Base-by-base conservation (phyloP, 2,797 vertebrate genomes). In the Malacoraja senta region DNA sequence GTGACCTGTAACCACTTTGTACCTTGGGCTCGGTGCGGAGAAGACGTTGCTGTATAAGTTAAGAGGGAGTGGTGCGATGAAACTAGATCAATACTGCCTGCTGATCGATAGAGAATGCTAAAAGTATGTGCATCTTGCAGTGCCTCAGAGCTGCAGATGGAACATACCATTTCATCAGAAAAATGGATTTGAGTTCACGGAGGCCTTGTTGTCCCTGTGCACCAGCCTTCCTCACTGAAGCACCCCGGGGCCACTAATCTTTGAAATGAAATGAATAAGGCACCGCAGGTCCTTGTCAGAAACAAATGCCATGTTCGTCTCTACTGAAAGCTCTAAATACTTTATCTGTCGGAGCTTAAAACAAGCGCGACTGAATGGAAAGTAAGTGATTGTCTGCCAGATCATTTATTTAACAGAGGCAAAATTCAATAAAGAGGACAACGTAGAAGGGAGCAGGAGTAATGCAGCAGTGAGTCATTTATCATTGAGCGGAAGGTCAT, bases 341-440 rank as follows among this genome's bases (percentile, higher is more conserved):
- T 94, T 95, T 96, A 97, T 98, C 95, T 96, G 94, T 94, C 96
- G 95, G 95, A 53, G 96, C 96, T 96, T 96, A 96, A 96, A 97
- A 95, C 90, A 92, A 92, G 71, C 32, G 90, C 38, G 6, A 71
- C 72, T 92, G 95, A 96, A 96, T 96, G 96, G 97, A 96, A 96
- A 97, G 97, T 97, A 97, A 97, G 97, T 95, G 95, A 96, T 95
- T 96, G 94, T 96, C 96, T 97, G 97, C 97, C 97, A 97, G 97
- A 97, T 96, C 96, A 95, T 98, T 97, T 97, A 98, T 98, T 98
- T 98, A 98, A 97, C 97, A 97, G 96, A 96, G 96, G 95, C 96
- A 97, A 97, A 97, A 98, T 98, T 98, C 97, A 98, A 98, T 98
- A 97, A 97, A 97, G 96, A 95, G 94, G 96, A 95, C 96, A 96